A percentile compares a stretch with the other conserved stretches of the same genome.
These are phyloP conservation scores for Nineta flava DNA, from an alignment of 2,888 invertebrate genomes.

Conservation along the genomic window DNA sequence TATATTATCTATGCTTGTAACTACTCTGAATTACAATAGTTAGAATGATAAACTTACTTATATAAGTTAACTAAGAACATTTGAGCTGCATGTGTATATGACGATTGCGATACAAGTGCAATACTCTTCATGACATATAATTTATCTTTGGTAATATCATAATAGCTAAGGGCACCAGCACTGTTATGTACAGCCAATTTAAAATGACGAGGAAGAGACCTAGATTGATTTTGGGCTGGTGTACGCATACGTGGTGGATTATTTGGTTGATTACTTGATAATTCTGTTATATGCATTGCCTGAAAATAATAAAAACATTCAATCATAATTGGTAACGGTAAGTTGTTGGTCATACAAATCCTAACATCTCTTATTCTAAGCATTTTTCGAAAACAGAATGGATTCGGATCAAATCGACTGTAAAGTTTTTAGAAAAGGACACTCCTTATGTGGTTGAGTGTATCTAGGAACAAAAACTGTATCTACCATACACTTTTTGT, in stretches of 20 bases:
- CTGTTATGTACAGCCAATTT: slow-evolving; percentile 64
- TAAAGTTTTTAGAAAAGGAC: too few relatives aligned
- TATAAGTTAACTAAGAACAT: slow-evolving; percentile 77
- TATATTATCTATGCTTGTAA: too few relatives aligned
- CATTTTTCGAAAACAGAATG: too few relatives aligned
- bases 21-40: too few relatives aligned
- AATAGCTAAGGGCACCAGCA: slow-evolving; percentile 68
- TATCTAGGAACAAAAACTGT: too few relatives aligned
- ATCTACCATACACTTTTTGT: too few relatives aligned
- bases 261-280: slow-evolving; percentile 64
- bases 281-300: slow-evolving; percentile 81
- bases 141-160: slow-evolving; percentile 86
- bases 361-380: too few relatives aligned
- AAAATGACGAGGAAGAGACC: slow-evolving; percentile 79
- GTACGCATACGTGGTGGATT: slow-evolving; percentile 39
- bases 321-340: too few relatives aligned
- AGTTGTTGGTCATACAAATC: too few relatives aligned
- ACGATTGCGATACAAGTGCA: slow-evolving; percentile 78
- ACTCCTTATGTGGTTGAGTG: too few relatives aligned
- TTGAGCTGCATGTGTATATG: slow-evolving; percentile 76
- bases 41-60: slow-evolving; percentile 49
- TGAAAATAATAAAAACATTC: slow-evolving; percentile 26
- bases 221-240: slow-evolving; percentile 55
- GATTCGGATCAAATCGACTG: too few relatives aligned
- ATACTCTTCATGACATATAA: slow-evolving; percentile 92